phyloP scores from a whole-genome alignment of 2,888 invertebrate genomes.

The Lomographa bimaculata region DNA sequence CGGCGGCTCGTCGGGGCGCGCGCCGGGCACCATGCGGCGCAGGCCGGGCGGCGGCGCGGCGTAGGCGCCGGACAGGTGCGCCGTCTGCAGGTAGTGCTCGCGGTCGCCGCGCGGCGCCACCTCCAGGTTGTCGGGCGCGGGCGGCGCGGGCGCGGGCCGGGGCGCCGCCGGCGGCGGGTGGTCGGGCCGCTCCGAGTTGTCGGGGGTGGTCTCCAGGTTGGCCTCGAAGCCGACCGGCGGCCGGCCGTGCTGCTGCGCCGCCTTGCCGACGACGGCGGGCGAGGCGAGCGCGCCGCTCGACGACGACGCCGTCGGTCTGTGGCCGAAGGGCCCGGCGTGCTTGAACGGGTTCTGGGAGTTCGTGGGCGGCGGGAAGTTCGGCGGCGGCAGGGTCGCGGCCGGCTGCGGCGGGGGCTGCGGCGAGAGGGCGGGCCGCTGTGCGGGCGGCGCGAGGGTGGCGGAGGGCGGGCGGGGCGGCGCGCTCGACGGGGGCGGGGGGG shows the following conservation, averaged over 20 bases:
- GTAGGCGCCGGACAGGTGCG: conserved; percentile 85
- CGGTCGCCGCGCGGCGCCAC: conserved; percentile 87
- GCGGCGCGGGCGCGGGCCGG: conserved; percentile 48
- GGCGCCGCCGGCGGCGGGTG: conserved; percentile 58
- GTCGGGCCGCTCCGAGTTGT: conserved; percentile 87
- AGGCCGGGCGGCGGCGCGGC: conserved; percentile 85
- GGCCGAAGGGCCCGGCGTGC: conserved; percentile 72
- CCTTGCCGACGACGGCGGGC: conserved; percentile 61
- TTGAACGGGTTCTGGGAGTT: conserved; percentile 71
- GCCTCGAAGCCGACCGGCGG: conserved; percentile 74
- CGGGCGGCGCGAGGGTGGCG: conserved; percentile 14
- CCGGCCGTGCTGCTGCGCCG: conserved; percentile 61
- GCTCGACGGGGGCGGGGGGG: conserved; percentile 28
- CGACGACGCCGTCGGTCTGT: conserved; percentile 62
- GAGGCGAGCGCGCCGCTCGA: conserved; percentile 57
- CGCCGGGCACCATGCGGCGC: conserved; percentile 83
- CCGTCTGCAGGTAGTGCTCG: conserved; percentile 90
- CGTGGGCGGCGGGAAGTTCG: conserved; percentile 47
- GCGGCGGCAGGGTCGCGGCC: conserved; percentile 41
- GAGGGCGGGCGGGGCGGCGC: conserved; percentile 18
- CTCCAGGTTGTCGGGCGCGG: conserved; percentile 83
- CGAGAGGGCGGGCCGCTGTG: conserved; percentile 7
- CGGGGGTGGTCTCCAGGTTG: conserved; percentile 86
- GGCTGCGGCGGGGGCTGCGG: conserved; percentile 19
- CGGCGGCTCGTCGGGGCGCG: conserved; percentile 75